A percentile compares a stretch with the other conserved stretches of the same genome.
These are phyloP conservation scores for Hepsetus odoe DNA, from an alignment of 2,113 vertebrate genomes.

Conservation along the genomic window DNA sequence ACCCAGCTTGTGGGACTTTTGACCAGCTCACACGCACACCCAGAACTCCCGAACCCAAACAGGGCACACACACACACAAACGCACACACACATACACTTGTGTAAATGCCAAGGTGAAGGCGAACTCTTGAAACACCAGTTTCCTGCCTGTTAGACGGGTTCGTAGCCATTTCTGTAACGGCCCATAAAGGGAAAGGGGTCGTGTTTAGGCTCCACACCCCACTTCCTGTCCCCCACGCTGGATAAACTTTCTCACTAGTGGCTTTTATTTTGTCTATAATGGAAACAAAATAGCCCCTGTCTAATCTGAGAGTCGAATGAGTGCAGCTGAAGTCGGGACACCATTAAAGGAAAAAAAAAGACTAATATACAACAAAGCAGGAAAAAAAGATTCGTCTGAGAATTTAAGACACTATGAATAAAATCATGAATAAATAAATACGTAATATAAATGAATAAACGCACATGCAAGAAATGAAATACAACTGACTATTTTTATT, in stretches of 20 bases:
- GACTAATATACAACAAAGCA: neutral
- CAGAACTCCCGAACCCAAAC: neutral
- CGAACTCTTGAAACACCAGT: constrained; percentile 37
- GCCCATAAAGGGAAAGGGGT: constrained; percentile 17
- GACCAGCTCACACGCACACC: neutral
- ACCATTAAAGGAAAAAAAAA: neutral
- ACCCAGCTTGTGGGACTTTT: no score
- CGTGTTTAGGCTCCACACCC: constrained; percentile 1
- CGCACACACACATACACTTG: neutral
- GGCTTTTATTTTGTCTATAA: neutral
- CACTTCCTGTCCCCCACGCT: constrained; percentile 33
- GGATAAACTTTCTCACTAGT: constrained; percentile 43
- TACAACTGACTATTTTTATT: no score
- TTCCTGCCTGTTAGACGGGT: constrained; percentile 18
- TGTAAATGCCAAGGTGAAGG: neutral
- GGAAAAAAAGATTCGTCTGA: neutral
- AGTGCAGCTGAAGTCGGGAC: neutral
- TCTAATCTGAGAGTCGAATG: constrained; percentile 2
- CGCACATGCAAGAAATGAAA: neutral
- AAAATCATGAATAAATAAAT: no score
- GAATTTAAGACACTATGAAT: neutral
- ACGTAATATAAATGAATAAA: neutral
- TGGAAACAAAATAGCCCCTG: neutral
- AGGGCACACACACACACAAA: no score
- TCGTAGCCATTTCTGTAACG: constrained; percentile 44